Evolutionary conservation across 2,113 vertebrate genomes (phyloP).

Genomic region (Marcusenius ussheri): DNA sequence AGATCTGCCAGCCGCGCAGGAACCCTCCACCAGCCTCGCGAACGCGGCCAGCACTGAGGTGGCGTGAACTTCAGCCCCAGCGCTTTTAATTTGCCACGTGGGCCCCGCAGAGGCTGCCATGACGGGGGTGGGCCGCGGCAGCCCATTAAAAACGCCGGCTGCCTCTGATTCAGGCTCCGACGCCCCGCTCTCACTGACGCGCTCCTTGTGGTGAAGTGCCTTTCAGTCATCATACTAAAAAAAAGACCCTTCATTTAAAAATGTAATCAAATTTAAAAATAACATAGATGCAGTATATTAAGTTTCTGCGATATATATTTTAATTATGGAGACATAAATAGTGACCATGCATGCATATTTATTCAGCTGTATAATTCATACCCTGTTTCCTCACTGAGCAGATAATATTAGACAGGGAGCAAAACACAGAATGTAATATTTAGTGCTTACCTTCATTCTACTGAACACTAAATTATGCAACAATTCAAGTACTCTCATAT

Average conservation of each 20-base stretch:
- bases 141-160: neutral
- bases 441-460: neutral
- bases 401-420: neutral
- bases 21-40: neutral
- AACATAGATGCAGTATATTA: neutral
- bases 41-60: neutral
- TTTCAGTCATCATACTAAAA: neutral
- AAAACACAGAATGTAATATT: neutral
- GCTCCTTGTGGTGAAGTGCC: neutral
- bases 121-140: neutral
- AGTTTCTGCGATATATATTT: neutral
- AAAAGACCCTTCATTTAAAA: neutral
- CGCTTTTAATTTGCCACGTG: neutral
- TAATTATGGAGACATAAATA: neutral
- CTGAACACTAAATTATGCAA: neutral
- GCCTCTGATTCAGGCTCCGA: neutral
- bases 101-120: neutral
- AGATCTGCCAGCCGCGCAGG: neutral
- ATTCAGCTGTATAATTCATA: neutral
- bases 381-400: neutral
- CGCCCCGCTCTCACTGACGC: neutral
- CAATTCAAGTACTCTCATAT: neutral
- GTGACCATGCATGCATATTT: neutral
- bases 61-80: neutral
- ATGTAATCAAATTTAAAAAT: neutral